Evolutionary conservation across 2,888 invertebrate genomes (phyloP), one percentile per base, ranked within the genome.

Genomic region (Liodrosophila aerea): DNA sequence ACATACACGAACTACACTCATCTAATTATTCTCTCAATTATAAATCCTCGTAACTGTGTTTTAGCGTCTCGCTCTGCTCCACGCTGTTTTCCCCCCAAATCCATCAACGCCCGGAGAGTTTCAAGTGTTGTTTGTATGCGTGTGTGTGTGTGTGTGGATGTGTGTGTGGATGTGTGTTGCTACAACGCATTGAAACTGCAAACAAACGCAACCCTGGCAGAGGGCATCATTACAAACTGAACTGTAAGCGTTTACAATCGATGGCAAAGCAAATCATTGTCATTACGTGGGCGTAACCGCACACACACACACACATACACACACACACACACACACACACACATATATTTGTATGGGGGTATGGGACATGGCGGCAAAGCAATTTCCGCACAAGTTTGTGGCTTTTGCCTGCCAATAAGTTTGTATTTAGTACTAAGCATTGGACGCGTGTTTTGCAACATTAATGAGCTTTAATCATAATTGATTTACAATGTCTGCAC

Each of bases 401-500:
- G 70, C 60, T 50, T 49, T 52, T 54, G 56, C 31, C 53, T 61
- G 54, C 64, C 65, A 67, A 63, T 64, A 77, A 62, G 66, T 76
- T 72, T 66, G 67, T 64, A 51, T 68, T 43, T 70, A 43, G 59
- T 60, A 54, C 41, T 40, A 44, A 44, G 62, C 22, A 65, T 53
- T 60, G 59, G 37, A 39, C 34, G 64, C 66, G 69, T 73, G 69
- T 52, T 63, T 50, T 72, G 73, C 64, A 74, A 69, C 52, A 66
- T 64, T 76, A 78, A 85, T 83, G 73, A 83, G 83, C 83, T 80
- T 83, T 83, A 81, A 81, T 80, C 76, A 83, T 80, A 81, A 83
- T 83, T 83, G 80, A 81, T 81, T 81, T 83, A 83, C 64, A 64
- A 62, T 62, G 65, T 62, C 47, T 41, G 45, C 39, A 9, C n/a